A percentile compares a stretch with the other conserved stretches of the same genome.
Conservation (phyloP, 2,888 invertebrate genomes). For the Ochropleura leucogaster region DNA sequence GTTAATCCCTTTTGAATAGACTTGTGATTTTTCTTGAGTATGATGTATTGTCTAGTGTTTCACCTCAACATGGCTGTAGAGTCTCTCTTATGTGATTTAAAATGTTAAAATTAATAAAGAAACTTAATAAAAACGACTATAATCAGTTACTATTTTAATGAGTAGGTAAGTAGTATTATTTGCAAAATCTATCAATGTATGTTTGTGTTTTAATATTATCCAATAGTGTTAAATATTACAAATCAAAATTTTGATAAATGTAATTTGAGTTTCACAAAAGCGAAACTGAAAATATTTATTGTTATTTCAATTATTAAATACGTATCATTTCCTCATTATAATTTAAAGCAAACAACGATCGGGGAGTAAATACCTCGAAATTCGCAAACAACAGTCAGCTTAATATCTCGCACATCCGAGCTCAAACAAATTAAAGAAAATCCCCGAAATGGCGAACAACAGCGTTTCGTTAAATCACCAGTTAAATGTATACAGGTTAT, state of each 20-base stretch:
- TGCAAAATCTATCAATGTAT: too few species aligned
- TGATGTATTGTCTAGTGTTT: too few species aligned
- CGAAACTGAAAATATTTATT: neutral
- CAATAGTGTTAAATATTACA: neutral
- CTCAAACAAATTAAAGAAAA: conserved; percentile 74
- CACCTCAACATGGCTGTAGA: too few species aligned
- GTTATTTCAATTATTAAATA: neutral
- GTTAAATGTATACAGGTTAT: conserved; percentile 54
- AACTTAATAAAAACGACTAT: too few species aligned
- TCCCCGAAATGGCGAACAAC: conserved; percentile 60
- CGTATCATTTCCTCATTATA: conserved; percentile 26
- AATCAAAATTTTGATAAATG: neutral
- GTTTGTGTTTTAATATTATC: neutral
- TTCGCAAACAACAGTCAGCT: conserved; percentile 57
- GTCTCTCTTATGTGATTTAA: too few species aligned
- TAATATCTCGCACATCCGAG: conserved; percentile 50
- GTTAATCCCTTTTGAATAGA: too few species aligned
- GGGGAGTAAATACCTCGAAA: conserved; percentile 47
- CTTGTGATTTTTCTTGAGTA: too few species aligned
- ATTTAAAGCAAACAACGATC: conserved; percentile 46
- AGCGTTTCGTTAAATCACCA: conserved; percentile 29
- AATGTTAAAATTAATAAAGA: too few species aligned
- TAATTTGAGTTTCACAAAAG: neutral
- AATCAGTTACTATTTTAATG: too few species aligned
- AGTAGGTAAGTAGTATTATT: too few species aligned